These are phyloP conservation scores for Sylvietta virens DNA, from an alignment of 2,113 vertebrate species.

Conservation along the genomic window DNA sequence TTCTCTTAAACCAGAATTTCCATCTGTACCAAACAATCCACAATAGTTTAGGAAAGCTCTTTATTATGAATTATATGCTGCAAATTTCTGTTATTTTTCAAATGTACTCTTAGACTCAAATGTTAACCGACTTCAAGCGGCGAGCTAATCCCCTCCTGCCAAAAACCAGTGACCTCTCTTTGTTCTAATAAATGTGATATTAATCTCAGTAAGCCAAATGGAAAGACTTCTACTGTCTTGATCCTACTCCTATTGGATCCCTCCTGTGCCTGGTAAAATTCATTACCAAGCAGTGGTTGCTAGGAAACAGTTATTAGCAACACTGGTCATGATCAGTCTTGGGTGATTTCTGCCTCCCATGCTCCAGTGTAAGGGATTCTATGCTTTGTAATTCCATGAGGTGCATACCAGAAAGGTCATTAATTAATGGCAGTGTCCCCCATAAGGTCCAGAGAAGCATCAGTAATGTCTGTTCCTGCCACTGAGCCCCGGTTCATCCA, in stretches of 20 bases:
- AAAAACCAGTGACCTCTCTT: neutral
- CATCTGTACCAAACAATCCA: conserved; percentile 24
- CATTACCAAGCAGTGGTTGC: neutral
- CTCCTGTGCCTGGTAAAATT: neutral
- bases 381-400: neutral
- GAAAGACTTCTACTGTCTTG: neutral
- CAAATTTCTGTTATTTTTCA: neutral
- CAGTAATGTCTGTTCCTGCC: neutral
- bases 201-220: neutral
- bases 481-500: neutral
- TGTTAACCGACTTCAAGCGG: neutral
- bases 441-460: neutral
- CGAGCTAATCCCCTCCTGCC: neutral
- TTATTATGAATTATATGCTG: neutral
- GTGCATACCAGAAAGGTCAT: neutral
- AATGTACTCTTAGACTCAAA: neutral
- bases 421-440: neutral
- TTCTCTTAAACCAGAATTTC: conserved; percentile 44
- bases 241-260: neutral
- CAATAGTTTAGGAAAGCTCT: conserved; percentile 6
- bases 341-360: neutral
- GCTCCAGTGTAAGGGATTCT: neutral
- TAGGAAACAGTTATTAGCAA: neutral
- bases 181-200: neutral
- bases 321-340: neutral